Percentiles rank a stretch among this genome's conserved stretches.
phyloP scores from a whole-genome alignment of 2,797 vertebrate species.

The Megalops cyprinoides region DNA sequence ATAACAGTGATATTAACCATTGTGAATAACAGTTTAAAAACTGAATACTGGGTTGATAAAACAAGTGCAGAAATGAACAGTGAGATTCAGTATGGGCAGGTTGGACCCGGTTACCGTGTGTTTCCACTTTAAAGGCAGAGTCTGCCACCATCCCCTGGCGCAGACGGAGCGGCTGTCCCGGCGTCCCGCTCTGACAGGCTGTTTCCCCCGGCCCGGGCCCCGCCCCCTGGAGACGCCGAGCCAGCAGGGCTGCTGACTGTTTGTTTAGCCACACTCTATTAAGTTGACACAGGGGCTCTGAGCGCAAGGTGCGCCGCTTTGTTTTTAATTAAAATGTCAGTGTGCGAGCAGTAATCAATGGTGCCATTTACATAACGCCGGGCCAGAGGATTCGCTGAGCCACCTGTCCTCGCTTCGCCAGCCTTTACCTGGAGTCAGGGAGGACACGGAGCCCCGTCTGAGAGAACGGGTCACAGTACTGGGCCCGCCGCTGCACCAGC shows the following conservation, averaged over 20 bases:
- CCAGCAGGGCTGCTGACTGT: slow-evolving; percentile 52
- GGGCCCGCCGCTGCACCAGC: neutral
- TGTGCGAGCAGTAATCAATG: slow-evolving; percentile 58
- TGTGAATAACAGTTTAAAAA: too few species aligned
- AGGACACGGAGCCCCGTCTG: too few species aligned
- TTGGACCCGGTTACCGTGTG: too few species aligned
- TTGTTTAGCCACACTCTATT: slow-evolving; percentile 64
- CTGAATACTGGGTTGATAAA: too few species aligned
- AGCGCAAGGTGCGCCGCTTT: slow-evolving; percentile 56
- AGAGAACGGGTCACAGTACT: neutral
- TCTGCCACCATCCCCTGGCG: neutral
- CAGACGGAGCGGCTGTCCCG: too few species aligned
- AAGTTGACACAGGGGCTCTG: slow-evolving; percentile 52
- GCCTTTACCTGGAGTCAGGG: neutral
- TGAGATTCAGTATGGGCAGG: too few species aligned
- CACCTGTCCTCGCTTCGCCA: slow-evolving; percentile 46
- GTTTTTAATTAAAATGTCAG: slow-evolving; percentile 63
- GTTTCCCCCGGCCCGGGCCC: neutral
- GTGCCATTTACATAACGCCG: slow-evolving; percentile 57
- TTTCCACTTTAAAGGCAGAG: neutral
- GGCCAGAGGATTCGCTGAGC: slow-evolving; percentile 35
- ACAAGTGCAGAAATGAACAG: too few species aligned
- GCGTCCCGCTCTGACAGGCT: neutral
- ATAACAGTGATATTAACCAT: too few species aligned
- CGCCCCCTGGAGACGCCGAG: slow-evolving; percentile 25